Evolutionary conservation across 2,888 invertebrate genomes (phyloP), one percentile per base, ranked within the genome.

Genomic region (Andrena haemorrhoa): DNA sequence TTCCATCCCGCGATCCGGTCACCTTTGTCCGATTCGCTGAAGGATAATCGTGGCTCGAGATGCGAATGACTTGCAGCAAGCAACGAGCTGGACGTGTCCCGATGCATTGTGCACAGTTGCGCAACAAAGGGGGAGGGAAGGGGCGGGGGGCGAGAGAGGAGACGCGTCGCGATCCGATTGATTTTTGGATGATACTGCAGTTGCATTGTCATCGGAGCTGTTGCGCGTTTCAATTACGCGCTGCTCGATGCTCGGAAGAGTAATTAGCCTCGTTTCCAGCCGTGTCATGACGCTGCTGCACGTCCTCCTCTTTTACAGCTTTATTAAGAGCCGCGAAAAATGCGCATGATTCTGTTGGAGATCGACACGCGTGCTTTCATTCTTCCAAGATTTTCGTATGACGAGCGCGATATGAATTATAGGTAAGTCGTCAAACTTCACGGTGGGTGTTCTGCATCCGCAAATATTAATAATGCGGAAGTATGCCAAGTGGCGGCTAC

Each of bases 21-120:
- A 69, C 49, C 74, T 73, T 81, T 70, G 71, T 60, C 33, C 64
- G 80, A 29, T 69, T 74, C 49, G 60, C 23, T 64, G 60, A 80
- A 70, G 74, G 60, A 74, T 80, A 80, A 80, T 80, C 79, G 71
- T 35, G 63, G 35, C 68, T 60, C 35, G 80, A 56, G 56, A 78
- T 49, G 47, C 35, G 66, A 68, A 64, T 79, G 80, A 81, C 80
- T 81, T 53, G 79, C 69, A 56, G 29, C 16, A 33, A 51, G 31
- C 29, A 49, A 70, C 65, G 56, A 56, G 26, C 49, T 41, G 77
- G 60, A 31, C 61, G 66, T 63, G 53, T 56, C 23, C 26, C 23
- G 56, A 26, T 3, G 2, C 61, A 53, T 80, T 68, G 66, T 71
- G 35, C 53, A 51, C 51, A 29, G 53, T 80, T 78, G 71, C 79